A percentile compares a stretch with the other conserved stretches of the same genome.
Evolutionary conservation across 2,797 vertebrate species (phyloP).

Genomic region (Delichon dasypus): DNA sequence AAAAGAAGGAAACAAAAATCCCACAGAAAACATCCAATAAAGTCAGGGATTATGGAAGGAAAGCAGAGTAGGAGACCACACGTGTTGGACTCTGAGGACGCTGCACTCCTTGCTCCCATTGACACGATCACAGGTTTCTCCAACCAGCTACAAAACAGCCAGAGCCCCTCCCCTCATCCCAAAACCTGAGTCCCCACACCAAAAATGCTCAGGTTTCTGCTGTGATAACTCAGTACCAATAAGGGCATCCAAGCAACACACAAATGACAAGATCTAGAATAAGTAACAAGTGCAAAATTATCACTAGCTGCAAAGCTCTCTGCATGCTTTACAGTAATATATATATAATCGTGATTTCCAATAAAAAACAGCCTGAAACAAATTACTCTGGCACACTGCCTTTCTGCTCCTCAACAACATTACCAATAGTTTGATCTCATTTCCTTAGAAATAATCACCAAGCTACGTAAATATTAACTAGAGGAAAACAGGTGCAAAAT

Average conservation of each 20-base stretch:
- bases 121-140: accelerated
- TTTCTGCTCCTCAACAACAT: not conserved
- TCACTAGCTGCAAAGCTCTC: not conserved
- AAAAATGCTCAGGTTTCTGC: slow-evolving; percentile 33
- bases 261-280: not conserved
- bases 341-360: not conserved
- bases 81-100: not conserved
- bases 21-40: not conserved
- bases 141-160: accelerated
- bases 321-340: not conserved
- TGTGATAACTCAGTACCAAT: not conserved
- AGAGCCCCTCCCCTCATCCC: not conserved
- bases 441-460: slow-evolving; percentile 3
- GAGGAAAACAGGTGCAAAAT: not conserved
- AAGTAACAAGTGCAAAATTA: not conserved
- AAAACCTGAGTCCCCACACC: not conserved
- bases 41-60: not conserved
- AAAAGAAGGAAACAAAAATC: not conserved
- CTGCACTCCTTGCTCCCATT: not conserved
- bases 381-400: not conserved
- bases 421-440: not conserved
- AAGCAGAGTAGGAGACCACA: not conserved
- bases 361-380: not conserved
- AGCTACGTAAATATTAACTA: not conserved
- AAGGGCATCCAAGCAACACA: slow-evolving; percentile 6